Conservation (phyloP, 2,888 invertebrate genomes). For the Julus scanicus region DNA sequence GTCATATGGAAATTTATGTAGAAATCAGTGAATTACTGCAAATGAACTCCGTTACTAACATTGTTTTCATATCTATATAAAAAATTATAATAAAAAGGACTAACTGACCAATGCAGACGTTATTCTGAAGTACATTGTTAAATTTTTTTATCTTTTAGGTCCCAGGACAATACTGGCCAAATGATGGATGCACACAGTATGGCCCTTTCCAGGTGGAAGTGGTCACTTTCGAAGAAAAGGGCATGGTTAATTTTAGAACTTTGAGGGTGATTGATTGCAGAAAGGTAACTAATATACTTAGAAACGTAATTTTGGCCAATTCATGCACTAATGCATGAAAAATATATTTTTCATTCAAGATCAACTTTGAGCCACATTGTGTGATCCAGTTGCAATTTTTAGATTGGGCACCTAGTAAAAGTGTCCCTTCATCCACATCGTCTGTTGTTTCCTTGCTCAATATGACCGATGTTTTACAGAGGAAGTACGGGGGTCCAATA, state of each 20-base stretch:
- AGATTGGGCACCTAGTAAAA: constrained; percentile 54
- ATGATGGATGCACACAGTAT: constrained; percentile 56
- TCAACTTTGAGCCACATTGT: constrained; percentile 56
- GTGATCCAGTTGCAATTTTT: constrained; percentile 59
- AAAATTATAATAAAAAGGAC: too few species aligned
- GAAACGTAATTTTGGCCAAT: neutral
- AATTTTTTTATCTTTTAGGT: constrained; percentile 52
- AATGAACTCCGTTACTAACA: too few species aligned
- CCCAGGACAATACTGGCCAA: constrained; percentile 59
- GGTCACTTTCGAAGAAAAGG: constrained; percentile 58
- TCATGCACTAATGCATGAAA: neutral
- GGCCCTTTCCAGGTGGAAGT: constrained; percentile 58
- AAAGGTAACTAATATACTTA: constrained; percentile 49
- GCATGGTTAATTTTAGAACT: constrained; percentile 57
- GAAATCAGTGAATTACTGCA: too few species aligned
- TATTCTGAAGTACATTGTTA: neutral
- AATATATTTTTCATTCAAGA: constrained; percentile 52
- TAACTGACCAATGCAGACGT: too few species aligned
- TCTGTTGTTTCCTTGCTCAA: constrained; percentile 45
- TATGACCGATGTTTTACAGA: constrained; percentile 47
- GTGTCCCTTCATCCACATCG: constrained; percentile 25
- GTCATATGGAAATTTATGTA: too few species aligned
- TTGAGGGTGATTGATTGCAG: constrained; percentile 56
- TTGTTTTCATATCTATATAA: too few species aligned
- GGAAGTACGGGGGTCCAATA: constrained; percentile 54